A percentile compares a stretch with the other conserved stretches of the same genome.
These are phyloP conservation scores for Piaya cayana DNA, from an alignment of 2,113 vertebrate species.

Conservation along the genomic window DNA sequence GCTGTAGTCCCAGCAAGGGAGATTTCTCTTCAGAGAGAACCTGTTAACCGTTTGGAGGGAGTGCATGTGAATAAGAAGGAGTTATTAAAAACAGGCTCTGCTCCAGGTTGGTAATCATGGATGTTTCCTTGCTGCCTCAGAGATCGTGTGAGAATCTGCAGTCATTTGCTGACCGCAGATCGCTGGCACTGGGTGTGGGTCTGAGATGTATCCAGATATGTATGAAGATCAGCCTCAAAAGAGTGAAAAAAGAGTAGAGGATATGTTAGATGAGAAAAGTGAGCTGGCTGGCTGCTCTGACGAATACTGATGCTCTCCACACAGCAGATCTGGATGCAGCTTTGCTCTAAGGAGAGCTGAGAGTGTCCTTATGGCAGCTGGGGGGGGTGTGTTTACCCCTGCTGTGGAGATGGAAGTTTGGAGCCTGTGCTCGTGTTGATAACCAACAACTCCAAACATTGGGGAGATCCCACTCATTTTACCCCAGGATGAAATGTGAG, in stretches of 20 bases:
- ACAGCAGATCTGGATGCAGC: neutral
- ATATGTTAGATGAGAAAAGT: neutral
- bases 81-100: neutral
- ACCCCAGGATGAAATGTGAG: neutral
- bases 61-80: neutral
- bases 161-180: neutral
- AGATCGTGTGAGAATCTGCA: neutral
- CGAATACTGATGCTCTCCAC: neutral
- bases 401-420: neutral
- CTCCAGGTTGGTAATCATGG: neutral
- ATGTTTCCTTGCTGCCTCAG: neutral
- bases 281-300: neutral
- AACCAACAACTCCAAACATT: neutral
- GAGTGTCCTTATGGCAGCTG: neutral
- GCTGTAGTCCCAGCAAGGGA: neutral
- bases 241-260: neutral
- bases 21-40: neutral
- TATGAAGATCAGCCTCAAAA: neutral
- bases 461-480: neutral
- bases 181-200: neutral
- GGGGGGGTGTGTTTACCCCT: neutral
- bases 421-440: fast-evolving
- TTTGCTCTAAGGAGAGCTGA: neutral
- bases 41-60: conserved; percentile 40
- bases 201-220: neutral